These are phyloP conservation scores for Choloepus hoffmanni DNA, from an alignment of 2,113 vertebrate species.

Conservation along the genomic window DNA sequence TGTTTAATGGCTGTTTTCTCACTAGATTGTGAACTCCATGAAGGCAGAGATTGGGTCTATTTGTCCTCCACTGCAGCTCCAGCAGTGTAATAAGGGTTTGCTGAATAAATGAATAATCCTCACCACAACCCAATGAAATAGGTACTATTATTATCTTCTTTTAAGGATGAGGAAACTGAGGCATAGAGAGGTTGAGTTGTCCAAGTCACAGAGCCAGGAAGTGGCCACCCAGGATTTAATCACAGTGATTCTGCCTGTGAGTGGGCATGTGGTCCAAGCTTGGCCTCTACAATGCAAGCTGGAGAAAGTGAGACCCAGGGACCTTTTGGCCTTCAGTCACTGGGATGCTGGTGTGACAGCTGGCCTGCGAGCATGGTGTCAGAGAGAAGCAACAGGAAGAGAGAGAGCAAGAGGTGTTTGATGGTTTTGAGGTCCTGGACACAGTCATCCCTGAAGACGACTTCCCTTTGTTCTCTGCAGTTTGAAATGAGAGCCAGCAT, in stretches of 20 bases:
- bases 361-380: not conserved
- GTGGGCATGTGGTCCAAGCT: not conserved
- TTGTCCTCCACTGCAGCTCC: not conserved
- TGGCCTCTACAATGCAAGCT: not conserved
- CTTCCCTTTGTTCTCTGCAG: not conserved
- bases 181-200: not conserved
- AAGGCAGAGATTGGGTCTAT: not conserved
- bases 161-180: not conserved
- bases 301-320: not conserved
- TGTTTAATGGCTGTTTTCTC: not conserved
- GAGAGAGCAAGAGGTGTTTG: not conserved
- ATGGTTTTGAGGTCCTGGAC: not conserved
- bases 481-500: not conserved
- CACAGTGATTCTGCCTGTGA: not conserved
- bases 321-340: not conserved
- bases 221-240: not conserved
- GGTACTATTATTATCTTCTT: not conserved
- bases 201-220: not conserved
- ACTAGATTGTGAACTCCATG: not conserved
- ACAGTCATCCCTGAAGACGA: too few relatives aligned
- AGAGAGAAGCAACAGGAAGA: not conserved
- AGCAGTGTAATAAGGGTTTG: not conserved
- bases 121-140: not conserved
- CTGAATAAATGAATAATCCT: not conserved
- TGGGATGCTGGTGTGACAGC: not conserved